Percentiles rank a stretch among this genome's conserved stretches.
Evolutionary conservation across 1,140 invertebrate genomes (phyloP).

Genomic region (Magallana gigas): DNA sequence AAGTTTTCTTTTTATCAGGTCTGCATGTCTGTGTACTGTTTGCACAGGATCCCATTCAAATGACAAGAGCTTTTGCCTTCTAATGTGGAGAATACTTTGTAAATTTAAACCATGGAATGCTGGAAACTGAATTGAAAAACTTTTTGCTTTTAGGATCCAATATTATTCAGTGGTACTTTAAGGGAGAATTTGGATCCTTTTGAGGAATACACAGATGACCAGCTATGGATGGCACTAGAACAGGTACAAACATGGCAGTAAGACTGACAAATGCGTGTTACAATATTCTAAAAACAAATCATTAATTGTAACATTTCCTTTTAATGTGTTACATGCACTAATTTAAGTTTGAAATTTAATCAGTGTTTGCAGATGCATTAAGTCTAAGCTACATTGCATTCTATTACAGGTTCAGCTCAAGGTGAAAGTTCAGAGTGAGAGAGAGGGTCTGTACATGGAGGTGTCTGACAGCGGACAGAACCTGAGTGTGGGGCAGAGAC

Average conservation of each 20-base stretch:
- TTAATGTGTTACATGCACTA: too few relatives aligned
- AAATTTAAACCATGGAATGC: too few relatives aligned
- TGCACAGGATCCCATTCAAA: too few relatives aligned
- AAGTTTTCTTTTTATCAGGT: too few relatives aligned
- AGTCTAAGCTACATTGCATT: too few relatives aligned
- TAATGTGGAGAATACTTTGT: too few relatives aligned
- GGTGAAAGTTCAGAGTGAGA: conserved; percentile 72
- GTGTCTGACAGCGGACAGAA: conserved; percentile 78
- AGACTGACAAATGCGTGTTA: not conserved
- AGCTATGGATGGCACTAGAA: conserved; percentile 77
- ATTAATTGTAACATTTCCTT: too few relatives aligned
- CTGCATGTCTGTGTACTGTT: too few relatives aligned
- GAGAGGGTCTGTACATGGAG: conserved; percentile 65
- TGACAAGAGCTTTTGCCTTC: too few relatives aligned
- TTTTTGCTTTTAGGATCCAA: conserved; percentile 78
- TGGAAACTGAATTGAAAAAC: not conserved
- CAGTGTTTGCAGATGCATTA: too few relatives aligned
- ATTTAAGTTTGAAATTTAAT: too few relatives aligned
- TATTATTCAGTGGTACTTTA: conserved; percentile 80
- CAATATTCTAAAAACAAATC: too few relatives aligned
- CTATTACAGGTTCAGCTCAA: conserved; percentile 71
- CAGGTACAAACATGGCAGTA: conserved; percentile 58
- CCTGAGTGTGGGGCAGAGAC: conserved; percentile 79
- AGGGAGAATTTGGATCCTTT: conserved; percentile 85
- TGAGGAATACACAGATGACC: conserved; percentile 80